Evolutionary conservation across 2,888 invertebrate genomes (phyloP).

Genomic region (Digitonthophagus gazella): DNA sequence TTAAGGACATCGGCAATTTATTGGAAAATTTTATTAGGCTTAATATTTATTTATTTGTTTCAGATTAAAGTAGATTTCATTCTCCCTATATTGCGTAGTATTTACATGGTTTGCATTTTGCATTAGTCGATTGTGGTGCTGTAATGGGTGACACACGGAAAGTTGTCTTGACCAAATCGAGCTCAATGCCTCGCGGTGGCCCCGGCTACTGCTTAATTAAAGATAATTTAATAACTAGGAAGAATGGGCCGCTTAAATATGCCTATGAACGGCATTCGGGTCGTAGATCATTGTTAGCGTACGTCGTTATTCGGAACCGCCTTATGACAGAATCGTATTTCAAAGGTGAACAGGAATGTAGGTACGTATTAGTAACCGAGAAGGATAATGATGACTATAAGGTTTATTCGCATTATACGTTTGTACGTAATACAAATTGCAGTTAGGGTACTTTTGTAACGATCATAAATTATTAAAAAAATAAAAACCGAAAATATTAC

Average conservation of each 20-base stretch:
- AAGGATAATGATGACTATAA: not conserved
- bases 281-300: not conserved
- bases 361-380: not conserved
- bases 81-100: not conserved
- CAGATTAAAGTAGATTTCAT: no score
- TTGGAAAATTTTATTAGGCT: no score
- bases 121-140: constrained; percentile 26
- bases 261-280: constrained; percentile 1
- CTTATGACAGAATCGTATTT: not conserved
- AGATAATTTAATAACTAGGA: constrained; percentile 34
- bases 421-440: no score
- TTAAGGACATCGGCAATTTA: no score
- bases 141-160: constrained; percentile 44
- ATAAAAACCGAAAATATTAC: not conserved
- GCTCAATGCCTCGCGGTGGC: constrained; percentile 24
- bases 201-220: constrained; percentile 32
- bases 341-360: not conserved
- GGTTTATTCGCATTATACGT: not conserved
- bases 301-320: not conserved
- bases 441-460: no score
- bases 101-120: not conserved
- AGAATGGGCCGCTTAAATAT: constrained; percentile 20
- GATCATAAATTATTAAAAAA: not conserved
- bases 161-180: constrained; percentile 44
- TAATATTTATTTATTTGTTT: no score